Evolutionary conservation across 2,113 vertebrate genomes (phyloP).

Genomic region (Ivindomyrus marchei): DNA sequence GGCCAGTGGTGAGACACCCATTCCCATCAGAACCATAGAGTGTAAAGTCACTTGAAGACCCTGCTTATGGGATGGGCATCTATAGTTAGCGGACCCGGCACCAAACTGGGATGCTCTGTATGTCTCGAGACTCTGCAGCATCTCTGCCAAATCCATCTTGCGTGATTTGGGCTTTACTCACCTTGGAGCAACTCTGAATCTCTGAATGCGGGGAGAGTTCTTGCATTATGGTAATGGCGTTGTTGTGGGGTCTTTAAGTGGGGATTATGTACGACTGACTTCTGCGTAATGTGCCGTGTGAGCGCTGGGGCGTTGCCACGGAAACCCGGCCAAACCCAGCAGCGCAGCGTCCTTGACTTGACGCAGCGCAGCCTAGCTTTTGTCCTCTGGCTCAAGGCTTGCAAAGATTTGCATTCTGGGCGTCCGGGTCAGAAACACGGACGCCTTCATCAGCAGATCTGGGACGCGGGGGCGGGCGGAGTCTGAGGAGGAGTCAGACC

Average conservation of each 20-base stretch:
- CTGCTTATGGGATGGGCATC: background rate
- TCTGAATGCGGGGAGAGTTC: background rate
- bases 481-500: background rate
- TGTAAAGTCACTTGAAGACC: background rate
- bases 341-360: background rate
- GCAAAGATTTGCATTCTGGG: background rate
- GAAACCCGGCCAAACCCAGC: slow-evolving; percentile 9
- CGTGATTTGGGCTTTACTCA: background rate
- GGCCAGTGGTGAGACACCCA: background rate
- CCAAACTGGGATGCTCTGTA: background rate
- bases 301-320: background rate
- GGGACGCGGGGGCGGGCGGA: background rate
- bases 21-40: background rate
- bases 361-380: background rate
- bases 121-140: background rate
- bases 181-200: background rate
- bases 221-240: background rate
- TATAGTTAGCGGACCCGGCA: background rate
- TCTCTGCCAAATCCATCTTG: background rate
- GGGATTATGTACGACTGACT: background rate
- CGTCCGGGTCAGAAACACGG: background rate
- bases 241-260: background rate
- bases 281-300: background rate
- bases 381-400: background rate
- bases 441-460: background rate